Percentiles rank a stretch among this genome's conserved stretches.
phyloP scores from a whole-genome alignment of 53 echinoderm and acorn worm genomes.

The Temnopleurus reevesii region DNA sequence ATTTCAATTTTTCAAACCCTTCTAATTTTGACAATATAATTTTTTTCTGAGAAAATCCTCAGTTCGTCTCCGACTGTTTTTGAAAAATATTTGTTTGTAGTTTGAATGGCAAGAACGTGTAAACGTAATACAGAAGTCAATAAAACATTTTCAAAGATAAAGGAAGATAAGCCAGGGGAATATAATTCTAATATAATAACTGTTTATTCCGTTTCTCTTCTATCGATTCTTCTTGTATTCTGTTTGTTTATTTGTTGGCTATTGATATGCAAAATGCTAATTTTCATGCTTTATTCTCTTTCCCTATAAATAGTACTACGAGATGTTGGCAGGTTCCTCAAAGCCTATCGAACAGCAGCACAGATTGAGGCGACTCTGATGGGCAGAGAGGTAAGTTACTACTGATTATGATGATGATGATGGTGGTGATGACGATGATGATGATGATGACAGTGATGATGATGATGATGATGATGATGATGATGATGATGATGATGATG shows the following conservation, averaged over 20 bases:
- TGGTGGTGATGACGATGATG: not conserved
- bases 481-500: not conserved
- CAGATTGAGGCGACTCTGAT: conserved; percentile 75
- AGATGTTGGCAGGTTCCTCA: conserved; percentile 69
- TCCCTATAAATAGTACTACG: conserved; percentile 64
- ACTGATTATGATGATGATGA: not conserved
- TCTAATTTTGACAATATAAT: not conserved
- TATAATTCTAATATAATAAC: not conserved
- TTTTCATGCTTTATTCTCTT: not conserved
- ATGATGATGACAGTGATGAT: not conserved
- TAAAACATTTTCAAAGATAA: not conserved
- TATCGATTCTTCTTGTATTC: too few species aligned
- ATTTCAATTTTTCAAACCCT: not conserved
- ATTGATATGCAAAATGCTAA: not conserved
- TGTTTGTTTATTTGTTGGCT: not conserved
- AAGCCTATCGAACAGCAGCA: conserved; percentile 76
- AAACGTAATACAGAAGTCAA: not conserved
- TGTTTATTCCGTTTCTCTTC: not conserved
- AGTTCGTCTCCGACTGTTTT: not conserved
- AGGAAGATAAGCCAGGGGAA: not conserved
- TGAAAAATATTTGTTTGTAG: too few species aligned
- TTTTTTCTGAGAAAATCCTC: not conserved
- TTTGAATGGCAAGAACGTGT: too few species aligned
- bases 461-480: not conserved
- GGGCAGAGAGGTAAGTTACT: conserved; percentile 71